Percentiles rank a stretch among this genome's conserved stretches.
phyloP scores from a whole-genome alignment of 2,113 vertebrate species.

The Lophius piscatorius region DNA sequence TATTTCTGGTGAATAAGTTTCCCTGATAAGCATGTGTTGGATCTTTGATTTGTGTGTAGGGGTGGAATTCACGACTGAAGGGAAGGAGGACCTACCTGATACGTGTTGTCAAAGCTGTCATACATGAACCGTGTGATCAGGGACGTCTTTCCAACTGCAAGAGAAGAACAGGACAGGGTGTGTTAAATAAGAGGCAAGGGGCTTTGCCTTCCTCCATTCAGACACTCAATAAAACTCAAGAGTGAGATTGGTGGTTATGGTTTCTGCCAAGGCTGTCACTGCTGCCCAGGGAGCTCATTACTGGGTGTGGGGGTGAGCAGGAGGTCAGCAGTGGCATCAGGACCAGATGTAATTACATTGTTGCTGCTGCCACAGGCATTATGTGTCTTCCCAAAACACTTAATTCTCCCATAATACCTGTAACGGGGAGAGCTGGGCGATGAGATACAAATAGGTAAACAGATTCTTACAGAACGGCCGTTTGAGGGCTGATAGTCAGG shows the following conservation, averaged over 20 bases:
- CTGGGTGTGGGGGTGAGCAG: constrained; percentile 37
- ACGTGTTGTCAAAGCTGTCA: constrained; percentile 95
- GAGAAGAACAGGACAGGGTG: constrained; percentile 60
- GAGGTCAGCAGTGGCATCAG: constrained; percentile 48
- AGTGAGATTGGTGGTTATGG: constrained; percentile 3
- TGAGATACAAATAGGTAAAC: neutral
- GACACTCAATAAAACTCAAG: neutral
- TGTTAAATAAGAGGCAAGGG: constrained; percentile 36
- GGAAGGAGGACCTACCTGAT: constrained; percentile 85
- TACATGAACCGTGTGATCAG: constrained; percentile 96
- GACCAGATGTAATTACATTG: constrained; percentile 35
- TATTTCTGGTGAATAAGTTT: too few relatives aligned
- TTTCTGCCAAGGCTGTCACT: constrained; percentile 30
- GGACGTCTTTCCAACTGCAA: constrained; percentile 92
- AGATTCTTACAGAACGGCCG: neutral
- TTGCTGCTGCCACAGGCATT: constrained; percentile 10
- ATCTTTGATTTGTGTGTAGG: too few relatives aligned
- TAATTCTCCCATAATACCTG: neutral
- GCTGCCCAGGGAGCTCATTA: constrained; percentile 72
- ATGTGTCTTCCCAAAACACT: constrained; percentile 1
- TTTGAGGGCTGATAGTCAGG: too few relatives aligned
- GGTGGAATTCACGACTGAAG: too few relatives aligned
- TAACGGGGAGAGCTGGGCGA: neutral
- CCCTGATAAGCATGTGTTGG: too few relatives aligned
- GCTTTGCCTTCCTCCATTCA: constrained; percentile 3